Conservation (phyloP, 2,797 vertebrate species). For the Catamblyrhynchus diadema region DNA sequence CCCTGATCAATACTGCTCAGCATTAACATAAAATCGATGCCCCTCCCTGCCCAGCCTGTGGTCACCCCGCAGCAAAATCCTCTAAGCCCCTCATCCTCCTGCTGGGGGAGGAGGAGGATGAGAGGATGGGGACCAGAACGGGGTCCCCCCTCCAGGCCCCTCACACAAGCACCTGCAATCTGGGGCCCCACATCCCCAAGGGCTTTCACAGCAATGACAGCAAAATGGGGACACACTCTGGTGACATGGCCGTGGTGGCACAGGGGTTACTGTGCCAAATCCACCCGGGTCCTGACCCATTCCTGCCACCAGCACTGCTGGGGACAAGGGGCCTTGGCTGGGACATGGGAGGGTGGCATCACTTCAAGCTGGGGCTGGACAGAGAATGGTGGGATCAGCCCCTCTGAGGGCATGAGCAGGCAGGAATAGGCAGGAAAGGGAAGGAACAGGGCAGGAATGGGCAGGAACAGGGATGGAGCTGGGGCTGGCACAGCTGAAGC, state of each 20-base stretch:
- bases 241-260: fast-evolving
- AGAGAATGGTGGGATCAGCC: background rate
- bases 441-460: background rate
- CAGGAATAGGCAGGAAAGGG: background rate
- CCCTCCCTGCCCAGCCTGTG: background rate
- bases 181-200: fast-evolving
- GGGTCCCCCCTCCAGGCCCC: background rate
- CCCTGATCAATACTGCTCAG: background rate
- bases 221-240: background rate
- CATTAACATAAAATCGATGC: slow-evolving; percentile 51
- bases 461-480: background rate
- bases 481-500: background rate
- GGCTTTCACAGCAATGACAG: background rate
- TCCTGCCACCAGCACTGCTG: background rate
- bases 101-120: too few relatives aligned
- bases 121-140: background rate
- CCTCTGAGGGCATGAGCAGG: fast-evolving
- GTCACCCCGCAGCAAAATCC: background rate
- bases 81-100: background rate
- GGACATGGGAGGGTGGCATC: background rate
- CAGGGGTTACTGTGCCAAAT: background rate
- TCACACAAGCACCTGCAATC: fast-evolving
- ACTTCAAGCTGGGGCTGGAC: fast-evolving
- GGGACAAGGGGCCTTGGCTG: background rate
- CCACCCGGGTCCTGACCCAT: background rate